Conservation (phyloP, 1,140 invertebrate species). For the Pseudomyrmex pallidus region DNA sequence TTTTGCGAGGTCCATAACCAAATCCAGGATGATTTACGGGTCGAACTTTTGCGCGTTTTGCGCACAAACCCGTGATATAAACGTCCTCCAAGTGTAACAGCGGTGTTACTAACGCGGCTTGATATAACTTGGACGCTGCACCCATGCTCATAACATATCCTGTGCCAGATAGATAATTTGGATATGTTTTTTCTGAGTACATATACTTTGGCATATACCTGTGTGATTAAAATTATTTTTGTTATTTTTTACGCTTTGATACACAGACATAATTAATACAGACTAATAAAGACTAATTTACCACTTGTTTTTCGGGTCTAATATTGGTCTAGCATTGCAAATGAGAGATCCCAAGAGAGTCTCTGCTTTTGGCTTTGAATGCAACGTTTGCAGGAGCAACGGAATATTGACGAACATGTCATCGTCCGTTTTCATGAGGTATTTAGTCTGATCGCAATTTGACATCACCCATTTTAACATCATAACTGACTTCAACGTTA, state of each 20-base stretch:
- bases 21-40: slow-evolving; percentile 87
- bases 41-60: slow-evolving; percentile 83
- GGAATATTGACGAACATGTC: slow-evolving; percentile 93
- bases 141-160: slow-evolving; percentile 92
- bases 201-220: slow-evolving; percentile 93
- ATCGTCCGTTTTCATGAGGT: slow-evolving; percentile 93
- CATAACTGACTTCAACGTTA: slow-evolving; percentile 95
- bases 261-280: background rate
- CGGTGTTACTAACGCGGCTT: slow-evolving; percentile 88
- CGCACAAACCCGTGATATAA: slow-evolving; percentile 91
- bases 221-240: slow-evolving; percentile 43
- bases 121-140: slow-evolving; percentile 89
- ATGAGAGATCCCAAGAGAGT: slow-evolving; percentile 91
- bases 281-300: slow-evolving; percentile 78
- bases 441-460: slow-evolving; percentile 88
- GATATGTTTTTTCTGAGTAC: slow-evolving; percentile 90
- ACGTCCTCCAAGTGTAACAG: slow-evolving; percentile 94
- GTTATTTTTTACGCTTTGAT: background rate
- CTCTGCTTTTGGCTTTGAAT: slow-evolving; percentile 79
- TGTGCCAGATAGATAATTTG: slow-evolving; percentile 93
- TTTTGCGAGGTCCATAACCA: slow-evolving; percentile 86
- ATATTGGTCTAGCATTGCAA: slow-evolving; percentile 90
- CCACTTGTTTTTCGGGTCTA: slow-evolving; percentile 91
- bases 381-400: slow-evolving; percentile 83
- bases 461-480: slow-evolving; percentile 92